Conservation (phyloP, 2,797 vertebrate genomes). For the Alfaro cultratus region DNA sequence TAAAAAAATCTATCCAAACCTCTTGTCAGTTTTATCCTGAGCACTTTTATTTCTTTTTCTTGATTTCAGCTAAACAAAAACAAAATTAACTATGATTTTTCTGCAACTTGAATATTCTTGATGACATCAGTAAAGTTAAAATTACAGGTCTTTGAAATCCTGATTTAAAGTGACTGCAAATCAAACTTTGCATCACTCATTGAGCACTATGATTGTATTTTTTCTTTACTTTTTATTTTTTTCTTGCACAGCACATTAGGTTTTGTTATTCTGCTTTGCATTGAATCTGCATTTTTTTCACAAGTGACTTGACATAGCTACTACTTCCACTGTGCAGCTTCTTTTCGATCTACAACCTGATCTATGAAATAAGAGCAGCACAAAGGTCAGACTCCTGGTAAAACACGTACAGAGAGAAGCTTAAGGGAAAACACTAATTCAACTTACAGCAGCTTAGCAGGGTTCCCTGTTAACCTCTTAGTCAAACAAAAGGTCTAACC, state of each 20-base stretch:
- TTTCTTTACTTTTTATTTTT: background rate
- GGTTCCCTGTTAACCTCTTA: constrained; percentile 71
- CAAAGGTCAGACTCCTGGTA: constrained; percentile 29
- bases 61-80: background rate
- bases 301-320: background rate
- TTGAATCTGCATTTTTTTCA: background rate
- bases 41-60: background rate
- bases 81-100: background rate
- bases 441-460: constrained; percentile 72
- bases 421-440: constrained; percentile 75
- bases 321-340: background rate
- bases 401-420: constrained; percentile 34
- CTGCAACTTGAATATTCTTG: background rate
- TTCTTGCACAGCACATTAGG: background rate
- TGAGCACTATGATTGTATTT: background rate
- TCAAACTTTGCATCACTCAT: background rate
- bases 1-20: background rate
- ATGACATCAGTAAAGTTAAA: background rate
- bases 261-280: background rate
- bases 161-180: background rate
- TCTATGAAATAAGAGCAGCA: constrained; percentile 12
- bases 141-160: background rate
- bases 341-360: background rate
- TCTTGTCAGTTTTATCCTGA: background rate
- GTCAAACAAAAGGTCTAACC: constrained; percentile 72